phyloP scores from a whole-genome alignment of 2,888 invertebrate species.

The Drosophila emarginata region DNA sequence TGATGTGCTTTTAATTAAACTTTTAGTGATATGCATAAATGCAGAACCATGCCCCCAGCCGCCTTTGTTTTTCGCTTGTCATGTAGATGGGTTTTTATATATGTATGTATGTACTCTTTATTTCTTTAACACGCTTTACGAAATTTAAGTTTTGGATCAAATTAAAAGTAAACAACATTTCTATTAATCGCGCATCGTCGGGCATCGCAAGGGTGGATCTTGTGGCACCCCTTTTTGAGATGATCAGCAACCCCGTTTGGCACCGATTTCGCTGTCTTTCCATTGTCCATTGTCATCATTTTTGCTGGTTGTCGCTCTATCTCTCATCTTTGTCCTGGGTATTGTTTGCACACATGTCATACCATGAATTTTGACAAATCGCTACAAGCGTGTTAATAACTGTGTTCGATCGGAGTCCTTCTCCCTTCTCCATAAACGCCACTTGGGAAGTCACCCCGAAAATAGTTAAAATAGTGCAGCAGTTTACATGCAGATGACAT shows the following conservation, averaged over 20 bases:
- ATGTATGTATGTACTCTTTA: not conserved
- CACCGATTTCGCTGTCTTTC: conserved; percentile 18
- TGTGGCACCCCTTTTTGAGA: conserved; percentile 49
- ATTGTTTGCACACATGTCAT: conserved; percentile 77
- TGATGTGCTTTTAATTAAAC: conserved; percentile 76
- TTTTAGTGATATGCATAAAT: conserved; percentile 67
- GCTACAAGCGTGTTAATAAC: conserved; percentile 74
- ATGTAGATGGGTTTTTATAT: conserved; percentile 23
- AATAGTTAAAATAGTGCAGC: conserved; percentile 5
- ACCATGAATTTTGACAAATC: conserved; percentile 69
- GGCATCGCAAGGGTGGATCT: conserved; percentile 41
- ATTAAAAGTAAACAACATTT: conserved; percentile 73
- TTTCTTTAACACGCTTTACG: conserved; percentile 16
- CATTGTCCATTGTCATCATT: not conserved
- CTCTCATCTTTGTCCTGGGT: conserved; percentile 11
- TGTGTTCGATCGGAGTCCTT: conserved; percentile 25
- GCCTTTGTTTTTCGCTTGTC: conserved; percentile 9
- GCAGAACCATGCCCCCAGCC: conserved; percentile 15
- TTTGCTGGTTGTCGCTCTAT: conserved; percentile 36
- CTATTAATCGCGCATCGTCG: conserved; percentile 46
- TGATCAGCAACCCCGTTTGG: conserved; percentile 25
- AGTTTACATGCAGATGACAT: conserved; percentile 1
- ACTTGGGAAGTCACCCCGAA: conserved; percentile 48
- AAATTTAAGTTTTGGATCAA: conserved; percentile 58
- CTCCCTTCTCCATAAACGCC: too few species aligned